Evolutionary conservation across 2,113 vertebrate species (phyloP), one percentile per base, ranked within the genome.

Genomic region (Takifugu bimaculatus): DNA sequence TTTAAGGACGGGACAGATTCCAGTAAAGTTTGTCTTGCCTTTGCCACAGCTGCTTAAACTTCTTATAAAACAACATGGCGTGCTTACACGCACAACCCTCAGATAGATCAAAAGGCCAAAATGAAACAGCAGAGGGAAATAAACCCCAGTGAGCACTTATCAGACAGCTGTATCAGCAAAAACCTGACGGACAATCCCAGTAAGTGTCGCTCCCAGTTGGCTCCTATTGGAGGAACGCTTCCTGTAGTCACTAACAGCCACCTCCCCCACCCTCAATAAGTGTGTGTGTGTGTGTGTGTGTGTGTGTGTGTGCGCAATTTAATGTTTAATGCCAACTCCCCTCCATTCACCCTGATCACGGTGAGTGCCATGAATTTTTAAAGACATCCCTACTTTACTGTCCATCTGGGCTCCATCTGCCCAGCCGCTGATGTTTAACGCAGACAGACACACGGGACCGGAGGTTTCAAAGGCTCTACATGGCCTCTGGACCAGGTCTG

Each of bases 371-470:
- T 92, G 83, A 88, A 91, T 91, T 91, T 92, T 91, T 91, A 91
- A 92, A 91, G 88, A 90, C 85, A 81, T 82, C 81, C 87, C 78
- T 86, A 51, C 88, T 87, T 91, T 87, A 88, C 85, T 87, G 85
- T 91, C 89, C 90, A 91, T 90, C 90, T 91, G 90, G 80, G 87
- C 80, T 87, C 85, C 90, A 91, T 91, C 88, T 91, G 88, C 78
- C 86, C 84, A 74, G 77, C 81, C 85, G 83, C 81, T 80, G 82
- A 72, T 75, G 79, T 88, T 88, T 86, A 86, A 83, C 78, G 70
- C 56, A 70, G 68, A 79, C 79, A 73, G 60, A 81, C 62, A 82
- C 72, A 72, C 80, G 50, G 51, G 65, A 80, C 72, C 57, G 60
- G 67, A 74, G 66, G 88, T 85, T 86, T 90, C 87, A 88, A 88